Evolutionary conservation across 2,113 vertebrate genomes (phyloP).

Genomic region (Anas platyrhynchos): DNA sequence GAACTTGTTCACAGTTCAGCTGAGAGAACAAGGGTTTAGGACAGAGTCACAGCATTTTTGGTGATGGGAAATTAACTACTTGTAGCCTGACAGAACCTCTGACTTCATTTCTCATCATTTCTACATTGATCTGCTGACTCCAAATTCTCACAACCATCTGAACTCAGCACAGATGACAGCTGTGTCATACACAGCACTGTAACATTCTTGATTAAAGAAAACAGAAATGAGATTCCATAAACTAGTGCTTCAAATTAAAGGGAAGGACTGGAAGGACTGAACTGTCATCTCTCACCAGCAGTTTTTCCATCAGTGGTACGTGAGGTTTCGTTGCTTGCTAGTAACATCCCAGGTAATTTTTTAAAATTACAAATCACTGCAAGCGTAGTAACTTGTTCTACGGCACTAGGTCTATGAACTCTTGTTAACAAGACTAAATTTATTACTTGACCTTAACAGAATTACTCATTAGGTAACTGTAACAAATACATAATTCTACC

Average conservation of each 20-base stretch:
- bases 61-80: neutral
- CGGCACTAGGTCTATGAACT: neutral
- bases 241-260: neutral
- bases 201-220: neutral
- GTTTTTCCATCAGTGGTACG: neutral
- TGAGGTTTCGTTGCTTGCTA: neutral
- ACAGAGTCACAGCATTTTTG: neutral
- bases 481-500: neutral
- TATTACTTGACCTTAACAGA: neutral
- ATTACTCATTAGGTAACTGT: neutral
- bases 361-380: neutral
- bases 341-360: neutral
- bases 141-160: neutral
- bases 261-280: neutral
- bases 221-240: fast-evolving
- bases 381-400: neutral
- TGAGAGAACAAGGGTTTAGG: neutral
- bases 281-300: neutral
- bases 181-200: neutral
- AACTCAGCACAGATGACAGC: neutral
- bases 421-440: neutral
- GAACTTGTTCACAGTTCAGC: neutral
- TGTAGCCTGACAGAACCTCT: neutral
- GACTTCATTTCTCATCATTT: neutral
- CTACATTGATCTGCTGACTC: neutral